Conservation (phyloP, 2,797 vertebrate genomes). For the Epinephelus coioides region DNA sequence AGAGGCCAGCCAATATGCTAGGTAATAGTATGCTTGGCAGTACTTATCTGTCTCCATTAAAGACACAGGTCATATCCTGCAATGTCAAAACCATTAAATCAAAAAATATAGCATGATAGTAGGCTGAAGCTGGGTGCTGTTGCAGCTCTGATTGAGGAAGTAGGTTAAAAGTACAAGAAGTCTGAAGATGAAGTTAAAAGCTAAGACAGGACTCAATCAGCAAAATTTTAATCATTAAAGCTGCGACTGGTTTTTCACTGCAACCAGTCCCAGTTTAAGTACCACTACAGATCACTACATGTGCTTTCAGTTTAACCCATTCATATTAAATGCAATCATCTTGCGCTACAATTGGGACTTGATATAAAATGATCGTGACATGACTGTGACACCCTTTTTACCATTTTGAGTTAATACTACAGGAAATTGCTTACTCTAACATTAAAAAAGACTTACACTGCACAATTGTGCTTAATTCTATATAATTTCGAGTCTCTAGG, state of each 20-base stretch:
- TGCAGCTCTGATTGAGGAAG: conserved; percentile 33
- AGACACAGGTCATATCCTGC: conserved; percentile 72
- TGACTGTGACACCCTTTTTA: conserved; percentile 41
- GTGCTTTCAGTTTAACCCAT: conserved; percentile 30
- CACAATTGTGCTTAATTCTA: conserved; percentile 64
- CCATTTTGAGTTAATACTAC: conserved; percentile 32
- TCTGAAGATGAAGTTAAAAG: conserved; percentile 17
- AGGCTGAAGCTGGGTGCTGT: conserved; percentile 2
- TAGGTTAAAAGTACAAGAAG: conserved; percentile 17
- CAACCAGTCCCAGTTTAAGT: conserved; percentile 37
- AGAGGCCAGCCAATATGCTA: conserved; percentile 70
- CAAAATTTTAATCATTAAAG: conserved; percentile 4
- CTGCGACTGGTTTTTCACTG: conserved; percentile 19
- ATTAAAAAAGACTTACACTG: conserved; percentile 39
- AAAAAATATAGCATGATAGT: conserved; percentile 56
- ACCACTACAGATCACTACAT: conserved; percentile 48
- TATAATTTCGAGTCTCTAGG: conserved; percentile 60
- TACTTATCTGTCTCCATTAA: conserved; percentile 77
- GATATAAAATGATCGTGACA: conserved; percentile 44
- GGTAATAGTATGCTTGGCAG: conserved; percentile 69
- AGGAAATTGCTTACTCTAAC: conserved; percentile 58
- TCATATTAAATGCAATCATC: conserved; percentile 66
- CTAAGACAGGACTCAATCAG: conserved; percentile 3
- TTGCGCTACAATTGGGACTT: conserved; percentile 42
- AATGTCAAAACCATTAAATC: conserved; percentile 75